Evolutionary conservation across 2,113 vertebrate genomes (phyloP).

Genomic region (Corythornis cristatus): DNA sequence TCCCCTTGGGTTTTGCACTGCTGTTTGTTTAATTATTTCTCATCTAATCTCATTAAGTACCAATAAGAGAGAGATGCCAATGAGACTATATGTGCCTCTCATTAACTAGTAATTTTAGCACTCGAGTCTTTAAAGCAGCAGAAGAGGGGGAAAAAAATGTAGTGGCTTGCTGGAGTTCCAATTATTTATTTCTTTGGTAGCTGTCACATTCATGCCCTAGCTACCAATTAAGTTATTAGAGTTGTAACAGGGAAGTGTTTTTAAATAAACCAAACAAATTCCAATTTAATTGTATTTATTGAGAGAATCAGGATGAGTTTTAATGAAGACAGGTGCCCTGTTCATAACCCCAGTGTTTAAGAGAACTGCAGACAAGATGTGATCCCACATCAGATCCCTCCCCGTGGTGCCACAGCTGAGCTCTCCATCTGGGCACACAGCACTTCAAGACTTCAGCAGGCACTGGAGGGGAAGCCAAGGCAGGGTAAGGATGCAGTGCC

Average conservation of each 20-base stretch:
- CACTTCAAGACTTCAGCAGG: not conserved
- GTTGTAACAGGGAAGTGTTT: not conserved
- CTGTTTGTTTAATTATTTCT: constrained; percentile 56
- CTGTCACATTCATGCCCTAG: not conserved
- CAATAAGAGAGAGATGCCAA: constrained; percentile 14
- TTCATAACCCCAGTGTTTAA: not conserved
- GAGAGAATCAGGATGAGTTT: not conserved
- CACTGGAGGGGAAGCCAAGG: not conserved
- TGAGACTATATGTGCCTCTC: not conserved
- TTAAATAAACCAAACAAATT: not conserved
- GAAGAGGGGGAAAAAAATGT: not conserved
- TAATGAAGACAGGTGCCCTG: not conserved
- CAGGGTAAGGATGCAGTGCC: not conserved
- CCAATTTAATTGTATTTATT: not conserved
- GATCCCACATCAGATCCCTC: not conserved
- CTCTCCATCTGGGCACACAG: not conserved
- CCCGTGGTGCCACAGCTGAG: not conserved
- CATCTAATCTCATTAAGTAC: constrained; percentile 46
- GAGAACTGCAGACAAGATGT: not conserved
- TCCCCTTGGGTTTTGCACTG: not conserved
- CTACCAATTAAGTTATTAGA: not conserved
- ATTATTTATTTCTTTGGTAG: not conserved
- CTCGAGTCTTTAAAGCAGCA: not conserved
- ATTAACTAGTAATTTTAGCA: constrained; percentile 25
- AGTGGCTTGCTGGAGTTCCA: not conserved